Percentiles rank a stretch among this genome's conserved stretches.
Evolutionary conservation across 2,113 vertebrate genomes (phyloP).

Genomic region (Rhinopomastus cyanomelas): DNA sequence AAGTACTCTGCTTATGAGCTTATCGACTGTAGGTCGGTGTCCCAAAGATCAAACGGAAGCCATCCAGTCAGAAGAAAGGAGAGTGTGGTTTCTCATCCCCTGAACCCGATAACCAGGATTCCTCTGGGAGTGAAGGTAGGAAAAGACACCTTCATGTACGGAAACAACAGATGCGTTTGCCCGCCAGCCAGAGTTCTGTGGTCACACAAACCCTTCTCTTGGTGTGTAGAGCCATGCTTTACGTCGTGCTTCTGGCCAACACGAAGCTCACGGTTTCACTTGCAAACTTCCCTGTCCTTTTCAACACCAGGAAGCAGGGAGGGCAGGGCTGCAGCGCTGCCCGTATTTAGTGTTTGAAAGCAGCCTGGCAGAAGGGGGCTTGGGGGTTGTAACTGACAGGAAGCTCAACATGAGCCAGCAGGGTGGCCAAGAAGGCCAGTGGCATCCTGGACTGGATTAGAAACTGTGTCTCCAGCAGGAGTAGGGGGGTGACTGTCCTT

Average conservation of each 20-base stretch:
- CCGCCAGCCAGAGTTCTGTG: background rate
- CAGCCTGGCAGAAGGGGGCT: too few relatives aligned
- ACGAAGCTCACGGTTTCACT: background rate
- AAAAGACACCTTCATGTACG: background rate
- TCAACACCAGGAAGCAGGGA: background rate
- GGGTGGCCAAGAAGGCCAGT: too few relatives aligned
- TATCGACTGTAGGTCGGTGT: constrained; percentile 85
- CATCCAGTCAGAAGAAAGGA: constrained; percentile 84
- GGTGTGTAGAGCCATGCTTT: background rate
- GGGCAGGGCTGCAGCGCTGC: background rate
- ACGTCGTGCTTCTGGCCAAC: background rate
- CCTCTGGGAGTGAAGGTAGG: constrained; percentile 94
- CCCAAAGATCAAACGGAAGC: constrained; percentile 91
- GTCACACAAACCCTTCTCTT: background rate
- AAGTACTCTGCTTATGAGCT: background rate
- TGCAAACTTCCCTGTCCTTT: background rate
- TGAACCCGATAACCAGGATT: constrained; percentile 93
- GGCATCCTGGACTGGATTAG: too few relatives aligned
- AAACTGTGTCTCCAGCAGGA: too few relatives aligned
- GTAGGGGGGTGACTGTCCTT: too few relatives aligned
- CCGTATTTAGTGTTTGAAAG: background rate
- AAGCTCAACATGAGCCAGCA: too few relatives aligned
- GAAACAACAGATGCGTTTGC: background rate
- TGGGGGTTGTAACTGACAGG: too few relatives aligned
- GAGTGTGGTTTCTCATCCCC: constrained; percentile 94